Base-by-base conservation (phyloP, 2,888 invertebrate species). In the Erebia palarica region DNA sequence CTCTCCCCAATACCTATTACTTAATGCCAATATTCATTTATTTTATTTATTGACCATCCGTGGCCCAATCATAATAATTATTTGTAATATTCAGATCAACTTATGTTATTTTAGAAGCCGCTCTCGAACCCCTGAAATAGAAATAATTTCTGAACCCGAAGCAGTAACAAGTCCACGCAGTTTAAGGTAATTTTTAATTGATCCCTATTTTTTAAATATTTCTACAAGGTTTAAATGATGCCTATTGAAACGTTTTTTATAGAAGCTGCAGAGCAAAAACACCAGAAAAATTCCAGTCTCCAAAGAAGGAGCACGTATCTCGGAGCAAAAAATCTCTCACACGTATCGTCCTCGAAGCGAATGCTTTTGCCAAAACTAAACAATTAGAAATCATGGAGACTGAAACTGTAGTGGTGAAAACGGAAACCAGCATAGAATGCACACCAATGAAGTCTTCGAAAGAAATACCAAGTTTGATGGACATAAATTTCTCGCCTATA, bases 401-500 rank as follows among this genome's bases (percentile, higher is more conserved):
- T 0, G 85, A 86, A 68, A 14, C 51, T 1, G 63, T 71, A n/a
- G 77, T 79, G 72, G 86, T 84, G n/a, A 79, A 73, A 69, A 63
- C 81, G 0, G 86, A 86, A 55, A 79, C 57, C 1, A 77, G 73
- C 3, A 82, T 91, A 44, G 87, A 91, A 82, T 89, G 89, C 72
- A 93, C 92, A 27, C 93, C 93, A 1, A 84, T 89, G 86, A 93
- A 92, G 71, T 69, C 85, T 1, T 72, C 79, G 5, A 88, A 87
- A 79, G 84, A 84, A 73, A 78, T 79, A 0, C 76, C 84, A 0
- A 83, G 79, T 69, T 77, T 92, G 0, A 85, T 92, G 85, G 91
- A 92, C 57, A 85, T 92, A 0, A 88, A 90, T 0, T 80, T 93
- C 55, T 93, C 93, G 1, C 93, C 93, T 1, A 93, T 93, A 71